A percentile compares a stretch with the other conserved stretches of the same genome.
These are phyloP conservation scores for Botia almorhae DNA, from an alignment of 2,797 vertebrate genomes.

Conservation along the genomic window DNA sequence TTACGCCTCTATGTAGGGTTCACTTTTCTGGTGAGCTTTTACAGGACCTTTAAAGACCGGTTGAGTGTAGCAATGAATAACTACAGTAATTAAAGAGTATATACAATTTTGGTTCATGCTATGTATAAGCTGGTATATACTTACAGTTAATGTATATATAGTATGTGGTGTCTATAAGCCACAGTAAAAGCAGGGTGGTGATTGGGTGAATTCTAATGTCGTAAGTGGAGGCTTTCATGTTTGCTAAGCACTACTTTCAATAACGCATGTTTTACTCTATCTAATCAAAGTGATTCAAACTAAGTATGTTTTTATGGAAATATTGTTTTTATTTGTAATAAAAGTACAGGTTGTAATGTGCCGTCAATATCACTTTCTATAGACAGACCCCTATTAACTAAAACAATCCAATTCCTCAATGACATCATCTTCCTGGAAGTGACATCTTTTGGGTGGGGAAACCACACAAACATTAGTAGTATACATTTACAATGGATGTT, in stretches of 20 bases:
- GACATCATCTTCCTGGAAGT: no score
- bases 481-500: no score
- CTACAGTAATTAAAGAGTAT: conserved; percentile 2
- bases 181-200: background rate
- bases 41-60: background rate
- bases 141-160: conserved; percentile 19
- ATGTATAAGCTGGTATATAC: background rate
- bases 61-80: background rate
- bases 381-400: no score
- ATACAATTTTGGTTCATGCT: background rate
- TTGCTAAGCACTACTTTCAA: background rate
- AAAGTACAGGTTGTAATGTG: no score
- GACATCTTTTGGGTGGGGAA: no score
- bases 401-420: no score
- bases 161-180: background rate
- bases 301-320: no score
- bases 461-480: no score
- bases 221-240: background rate
- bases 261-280: background rate
- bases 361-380: no score
- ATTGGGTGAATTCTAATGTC: background rate
- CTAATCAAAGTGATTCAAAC: no score
- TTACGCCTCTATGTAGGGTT: conserved; percentile 6
- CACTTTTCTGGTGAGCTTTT: conserved; percentile 11
- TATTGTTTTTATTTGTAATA: no score